Evolutionary conservation across 2,113 vertebrate species (phyloP).

Genomic region (Tiliqua scincoides): DNA sequence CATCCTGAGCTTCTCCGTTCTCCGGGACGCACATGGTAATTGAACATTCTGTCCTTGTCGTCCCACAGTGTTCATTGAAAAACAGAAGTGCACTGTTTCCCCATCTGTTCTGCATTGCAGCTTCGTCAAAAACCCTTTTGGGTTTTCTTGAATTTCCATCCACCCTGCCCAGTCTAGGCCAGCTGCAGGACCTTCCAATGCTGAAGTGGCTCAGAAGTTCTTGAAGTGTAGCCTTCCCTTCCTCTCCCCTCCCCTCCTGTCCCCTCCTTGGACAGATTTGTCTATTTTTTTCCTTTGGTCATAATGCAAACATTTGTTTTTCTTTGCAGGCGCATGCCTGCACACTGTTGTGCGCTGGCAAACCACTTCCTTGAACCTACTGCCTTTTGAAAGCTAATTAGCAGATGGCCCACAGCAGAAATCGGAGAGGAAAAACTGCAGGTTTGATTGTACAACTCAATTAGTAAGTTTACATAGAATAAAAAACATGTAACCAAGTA

Average conservation of each 20-base stretch:
- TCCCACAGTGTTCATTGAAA: not conserved
- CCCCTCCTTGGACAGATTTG: not conserved
- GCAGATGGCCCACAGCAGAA: conserved; percentile 66
- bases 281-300: conserved; percentile 21
- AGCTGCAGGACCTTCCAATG: conserved; percentile 61
- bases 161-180: conserved; percentile 54
- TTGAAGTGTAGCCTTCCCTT: conserved; percentile 21
- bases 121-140: conserved; percentile 59
- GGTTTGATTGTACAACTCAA: conserved; percentile 71
- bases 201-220: not conserved
- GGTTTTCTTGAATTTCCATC: conserved; percentile 68
- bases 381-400: conserved; percentile 65
- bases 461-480: conserved; percentile 64
- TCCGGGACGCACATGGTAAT: not conserved
- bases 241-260: conserved; percentile 16
- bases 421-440: conserved; percentile 61
- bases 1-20: rapidly evolving
- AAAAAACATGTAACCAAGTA: conserved; percentile 50
- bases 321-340: not conserved
- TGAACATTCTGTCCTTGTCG: conserved; percentile 21
- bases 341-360: conserved; percentile 47
- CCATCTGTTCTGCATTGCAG: conserved; percentile 66
- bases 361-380: conserved; percentile 53
- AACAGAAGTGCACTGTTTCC: not conserved
- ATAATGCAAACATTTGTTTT: conserved; percentile 38